A percentile compares a stretch with the other conserved stretches of the same genome.
Evolutionary conservation across 2,888 invertebrate species (phyloP).

Genomic region (Chloromyia formosa): DNA sequence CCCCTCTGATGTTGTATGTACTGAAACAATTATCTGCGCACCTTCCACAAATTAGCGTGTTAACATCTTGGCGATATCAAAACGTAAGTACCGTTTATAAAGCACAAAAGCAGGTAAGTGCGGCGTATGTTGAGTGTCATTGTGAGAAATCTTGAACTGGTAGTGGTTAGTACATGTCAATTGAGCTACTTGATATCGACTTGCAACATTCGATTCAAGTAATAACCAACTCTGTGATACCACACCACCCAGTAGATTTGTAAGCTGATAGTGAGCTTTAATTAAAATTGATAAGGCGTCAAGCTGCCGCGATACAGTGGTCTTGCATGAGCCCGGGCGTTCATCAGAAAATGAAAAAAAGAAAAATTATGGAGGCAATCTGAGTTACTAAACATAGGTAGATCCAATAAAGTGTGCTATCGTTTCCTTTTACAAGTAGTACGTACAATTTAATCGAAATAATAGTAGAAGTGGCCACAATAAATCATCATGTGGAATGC

Average conservation of each 20-base stretch:
- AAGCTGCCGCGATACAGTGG: constrained; percentile 11
- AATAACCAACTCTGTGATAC: constrained; percentile 37
- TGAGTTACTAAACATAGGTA: too few species aligned
- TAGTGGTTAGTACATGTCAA: constrained; percentile 44
- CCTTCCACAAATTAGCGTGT: constrained; percentile 27
- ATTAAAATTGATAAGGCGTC: constrained; percentile 43
- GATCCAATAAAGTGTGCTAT: too few species aligned
- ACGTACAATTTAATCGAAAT: too few species aligned
- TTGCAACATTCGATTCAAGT: constrained; percentile 37
- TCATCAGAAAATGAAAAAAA: too few species aligned
- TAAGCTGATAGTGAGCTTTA: constrained; percentile 34
- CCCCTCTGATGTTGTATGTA: neutral
- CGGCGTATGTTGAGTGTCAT: neutral
- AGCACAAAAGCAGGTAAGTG: neutral
- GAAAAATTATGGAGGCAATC: too few species aligned
- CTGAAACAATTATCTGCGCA: constrained; percentile 21
- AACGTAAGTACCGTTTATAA: constrained; percentile 30
- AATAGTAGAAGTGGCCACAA: too few species aligned
- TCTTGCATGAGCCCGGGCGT: too few species aligned
- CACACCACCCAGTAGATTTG: constrained; percentile 37
- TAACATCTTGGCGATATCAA: constrained; percentile 38
- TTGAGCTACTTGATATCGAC: constrained; percentile 42
- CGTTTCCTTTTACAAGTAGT: too few species aligned
- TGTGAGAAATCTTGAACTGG: constrained; percentile 39
- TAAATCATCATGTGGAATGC: too few species aligned